phyloP scores from a whole-genome alignment of 1,140 invertebrate genomes.

The Brachionus koreanus region DNA sequence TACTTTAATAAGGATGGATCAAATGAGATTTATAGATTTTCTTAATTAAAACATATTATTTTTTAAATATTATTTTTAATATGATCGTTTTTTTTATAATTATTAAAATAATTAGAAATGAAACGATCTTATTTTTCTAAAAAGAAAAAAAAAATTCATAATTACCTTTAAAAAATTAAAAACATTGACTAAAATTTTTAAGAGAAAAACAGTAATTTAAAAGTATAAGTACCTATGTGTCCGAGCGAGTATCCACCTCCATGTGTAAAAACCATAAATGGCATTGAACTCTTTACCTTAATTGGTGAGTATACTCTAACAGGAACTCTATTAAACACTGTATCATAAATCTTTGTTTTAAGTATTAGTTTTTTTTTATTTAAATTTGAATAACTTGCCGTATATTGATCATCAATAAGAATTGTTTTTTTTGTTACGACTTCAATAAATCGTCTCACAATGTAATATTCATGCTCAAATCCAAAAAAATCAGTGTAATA shows the following conservation, averaged over 20 bases:
- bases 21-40: no score
- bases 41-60: no score
- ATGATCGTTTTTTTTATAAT: no score
- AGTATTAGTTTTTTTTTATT: background rate
- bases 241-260: conserved; percentile 33
- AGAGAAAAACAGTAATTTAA: background rate
- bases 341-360: background rate
- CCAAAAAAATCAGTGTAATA: background rate
- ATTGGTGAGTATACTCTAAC: conserved; percentile 39
- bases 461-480: background rate
- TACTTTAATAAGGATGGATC: no score
- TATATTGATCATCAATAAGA: background rate
- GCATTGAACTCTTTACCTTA: background rate
- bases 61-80: no score
- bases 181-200: no score
- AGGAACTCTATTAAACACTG: background rate
- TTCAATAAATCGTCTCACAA: background rate
- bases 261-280: conserved; percentile 15
- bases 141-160: no score
- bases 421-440: background rate
- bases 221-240: background rate
- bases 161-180: no score
- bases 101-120: no score
- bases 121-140: no score
- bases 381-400: background rate